phyloP scores from a whole-genome alignment of 1,140 invertebrate species.

The Drosophila sp. region DNA sequence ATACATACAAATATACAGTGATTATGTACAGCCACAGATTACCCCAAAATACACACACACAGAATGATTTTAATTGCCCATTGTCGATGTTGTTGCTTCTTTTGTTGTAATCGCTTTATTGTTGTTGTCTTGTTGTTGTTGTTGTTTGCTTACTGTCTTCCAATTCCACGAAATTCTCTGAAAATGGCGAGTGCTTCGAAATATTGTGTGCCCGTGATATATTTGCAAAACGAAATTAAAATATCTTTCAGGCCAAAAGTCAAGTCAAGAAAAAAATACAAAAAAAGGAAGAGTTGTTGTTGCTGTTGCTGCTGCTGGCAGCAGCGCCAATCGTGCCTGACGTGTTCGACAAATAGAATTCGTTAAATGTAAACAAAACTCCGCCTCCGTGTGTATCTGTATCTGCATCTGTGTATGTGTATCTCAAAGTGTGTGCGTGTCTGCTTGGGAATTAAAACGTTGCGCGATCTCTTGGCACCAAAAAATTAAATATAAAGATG shows the following conservation, averaged over 20 bases:
- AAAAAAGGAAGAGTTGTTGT: conserved; percentile 22
- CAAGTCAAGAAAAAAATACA: conserved; percentile 41
- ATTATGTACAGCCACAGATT: conserved; percentile 25
- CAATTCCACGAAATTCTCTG: conserved; percentile 58
- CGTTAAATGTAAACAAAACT: conserved; percentile 84
- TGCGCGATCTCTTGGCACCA: conserved; percentile 41
- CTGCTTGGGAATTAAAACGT: conserved; percentile 49
- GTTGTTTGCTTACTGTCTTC: conserved; percentile 37
- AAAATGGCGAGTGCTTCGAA: conserved; percentile 70
- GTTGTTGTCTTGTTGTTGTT: conserved; percentile 6
- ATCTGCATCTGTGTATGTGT: conserved; percentile 45
- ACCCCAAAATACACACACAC: conserved; percentile 46
- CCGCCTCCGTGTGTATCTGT: conserved; percentile 73
- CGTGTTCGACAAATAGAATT: conserved; percentile 82
- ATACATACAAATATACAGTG: neutral
- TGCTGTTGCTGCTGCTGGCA: conserved; percentile 27
- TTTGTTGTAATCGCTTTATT: conserved; percentile 13
- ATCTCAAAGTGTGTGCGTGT: conserved; percentile 36
- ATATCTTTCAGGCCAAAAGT: conserved; percentile 76
- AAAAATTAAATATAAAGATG: conserved; percentile 24
- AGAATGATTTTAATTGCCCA: conserved; percentile 51
- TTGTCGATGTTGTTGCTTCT: conserved; percentile 23
- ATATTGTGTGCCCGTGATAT: conserved; percentile 47
- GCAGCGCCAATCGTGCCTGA: conserved; percentile 67
- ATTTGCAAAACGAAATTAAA: conserved; percentile 73